Base-by-base conservation (phyloP, 2,888 invertebrate genomes). In the Lottia gigantea region DNA sequence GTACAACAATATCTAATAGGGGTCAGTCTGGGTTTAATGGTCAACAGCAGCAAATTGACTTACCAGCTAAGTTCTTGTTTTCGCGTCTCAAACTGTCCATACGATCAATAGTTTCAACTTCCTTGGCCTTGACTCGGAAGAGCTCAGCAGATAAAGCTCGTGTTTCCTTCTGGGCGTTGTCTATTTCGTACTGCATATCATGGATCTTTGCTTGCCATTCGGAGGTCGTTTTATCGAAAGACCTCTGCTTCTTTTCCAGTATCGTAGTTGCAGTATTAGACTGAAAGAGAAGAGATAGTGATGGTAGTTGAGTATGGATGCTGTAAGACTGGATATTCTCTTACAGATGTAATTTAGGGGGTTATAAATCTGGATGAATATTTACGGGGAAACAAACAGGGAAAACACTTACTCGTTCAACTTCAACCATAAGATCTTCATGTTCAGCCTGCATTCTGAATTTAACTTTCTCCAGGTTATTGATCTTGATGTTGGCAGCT, bases 191-290 rank as follows among this genome's bases (percentile, higher is more conserved):
- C 71, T 82, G 77, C 26, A 83, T 71, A 90, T 98, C 98, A 88
- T 98, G 97, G 88, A 95, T 87, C 92, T 98, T 98, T 91, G 96
- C 94, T 91, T 98, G 97, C 98, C 98, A 98, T 93, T 98, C 98
- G 84, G 95, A 95, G 89, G 98, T 95, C 91, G 97, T 96, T 92
- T 97, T 97, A 92, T 98, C 98, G 92, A 99, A 98, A 81, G 96
- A 96, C 92, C 97, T 97, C 92, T 98, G 97, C 91, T 97, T 98
- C 95, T 98, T 98, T 91, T 98, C 98, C 87, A 97, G 95, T 79
- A 96, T 80, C 26, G 82, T 95, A 90, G 97, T 97, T 88, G 69
- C 47, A 62, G 67, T 49, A 62, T 63, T 71, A 15, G 73, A 64
- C 88, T 62, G 19, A 25, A 46, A 19, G 16, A 23, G 11, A 15